Conservation (phyloP, 2,888 invertebrate species). For the Eilema sororculum region DNA sequence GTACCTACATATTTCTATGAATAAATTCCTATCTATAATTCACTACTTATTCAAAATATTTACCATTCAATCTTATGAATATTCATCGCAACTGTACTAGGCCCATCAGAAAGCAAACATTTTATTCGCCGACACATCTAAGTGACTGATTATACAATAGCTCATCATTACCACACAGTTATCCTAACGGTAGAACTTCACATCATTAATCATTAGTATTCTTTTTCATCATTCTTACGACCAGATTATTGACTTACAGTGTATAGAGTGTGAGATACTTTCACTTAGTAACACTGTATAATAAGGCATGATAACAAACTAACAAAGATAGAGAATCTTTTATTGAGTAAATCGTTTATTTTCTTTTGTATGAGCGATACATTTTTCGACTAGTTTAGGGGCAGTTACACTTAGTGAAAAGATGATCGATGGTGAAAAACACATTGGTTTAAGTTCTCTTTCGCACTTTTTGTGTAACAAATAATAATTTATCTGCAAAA, state of each 20-base stretch:
- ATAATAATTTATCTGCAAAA: neutral
- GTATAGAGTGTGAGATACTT: slow-evolving; percentile 47
- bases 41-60: slow-evolving; percentile 17
- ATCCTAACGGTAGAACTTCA: slow-evolving; percentile 54
- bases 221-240: slow-evolving; percentile 58
- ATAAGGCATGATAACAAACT: slow-evolving; percentile 20
- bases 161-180: slow-evolving; percentile 54
- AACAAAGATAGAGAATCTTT: slow-evolving; percentile 1
- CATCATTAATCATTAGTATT: slow-evolving; percentile 60
- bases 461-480: neutral
- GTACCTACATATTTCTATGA: too few relatives aligned
- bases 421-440: neutral
- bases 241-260: slow-evolving; percentile 52
- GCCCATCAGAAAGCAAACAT: slow-evolving; percentile 42
- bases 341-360: slow-evolving; percentile 5
- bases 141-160: slow-evolving; percentile 63
- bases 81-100: slow-evolving; percentile 6
- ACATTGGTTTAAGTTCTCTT: neutral
- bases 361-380: slow-evolving; percentile 1
- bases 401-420: slow-evolving; percentile 1
- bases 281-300: slow-evolving; percentile 37
- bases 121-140: slow-evolving; percentile 56
- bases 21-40: too few relatives aligned
- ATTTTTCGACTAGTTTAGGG: neutral
- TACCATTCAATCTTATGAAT: neutral